Evolutionary conservation across 2,888 invertebrate genomes (phyloP).

Genomic region (Petrolisthes manimaculis): DNA sequence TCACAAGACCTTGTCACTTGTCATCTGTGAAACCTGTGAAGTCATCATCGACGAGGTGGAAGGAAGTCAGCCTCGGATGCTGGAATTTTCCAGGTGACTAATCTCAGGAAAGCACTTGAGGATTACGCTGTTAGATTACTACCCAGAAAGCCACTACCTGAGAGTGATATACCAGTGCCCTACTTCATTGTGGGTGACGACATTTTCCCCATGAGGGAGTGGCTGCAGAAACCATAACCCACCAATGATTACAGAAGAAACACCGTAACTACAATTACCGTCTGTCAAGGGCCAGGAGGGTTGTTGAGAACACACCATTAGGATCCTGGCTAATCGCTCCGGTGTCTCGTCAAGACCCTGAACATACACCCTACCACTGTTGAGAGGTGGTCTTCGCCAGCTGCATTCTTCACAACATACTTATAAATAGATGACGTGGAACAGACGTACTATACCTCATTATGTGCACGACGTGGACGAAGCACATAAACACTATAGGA

Average conservation of each 20-base stretch:
- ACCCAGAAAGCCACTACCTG: background rate
- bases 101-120: background rate
- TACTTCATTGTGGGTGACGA: too few species aligned
- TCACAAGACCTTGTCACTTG: background rate
- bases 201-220: too few species aligned
- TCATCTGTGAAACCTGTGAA: slow-evolving; percentile 18
- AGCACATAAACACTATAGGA: too few species aligned
- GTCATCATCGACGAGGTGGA: slow-evolving; percentile 15
- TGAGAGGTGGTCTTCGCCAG: background rate
- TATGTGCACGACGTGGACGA: too few species aligned
- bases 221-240: too few species aligned
- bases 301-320: background rate
- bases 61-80: background rate
- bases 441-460: background rate
- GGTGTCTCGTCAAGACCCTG: background rate
- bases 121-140: background rate
- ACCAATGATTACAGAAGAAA: background rate
- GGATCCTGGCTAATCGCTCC: background rate
- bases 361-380: background rate
- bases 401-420: slow-evolving; percentile 1
- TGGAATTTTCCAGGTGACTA: slow-evolving; percentile 15
- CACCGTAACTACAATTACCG: background rate
- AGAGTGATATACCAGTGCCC: background rate
- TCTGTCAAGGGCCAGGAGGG: background rate
- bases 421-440: background rate